phyloP scores from a whole-genome alignment of 2,888 invertebrate genomes.

The Erpobdella octoculata region DNA sequence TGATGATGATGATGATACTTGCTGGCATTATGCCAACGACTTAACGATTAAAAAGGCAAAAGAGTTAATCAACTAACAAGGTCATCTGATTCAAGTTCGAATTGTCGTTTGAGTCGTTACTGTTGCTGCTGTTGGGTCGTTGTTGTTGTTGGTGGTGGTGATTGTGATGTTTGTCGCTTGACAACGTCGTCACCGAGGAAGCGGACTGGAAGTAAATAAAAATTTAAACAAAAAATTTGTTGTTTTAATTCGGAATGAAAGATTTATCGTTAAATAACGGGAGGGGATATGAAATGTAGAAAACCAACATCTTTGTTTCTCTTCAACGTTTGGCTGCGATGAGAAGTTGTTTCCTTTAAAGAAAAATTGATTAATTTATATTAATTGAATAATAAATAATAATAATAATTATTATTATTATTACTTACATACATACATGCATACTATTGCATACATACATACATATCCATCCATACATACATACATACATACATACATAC shows the following conservation, averaged over 20 bases:
- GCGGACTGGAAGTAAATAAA: neutral
- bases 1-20: neutral
- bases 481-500: no score
- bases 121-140: neutral
- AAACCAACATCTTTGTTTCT: neutral
- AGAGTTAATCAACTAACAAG: constrained; percentile 14
- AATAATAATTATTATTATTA: no score
- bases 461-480: no score
- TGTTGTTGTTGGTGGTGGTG: neutral
- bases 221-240: neutral
- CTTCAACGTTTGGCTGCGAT: neutral
- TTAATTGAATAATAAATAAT: no score
- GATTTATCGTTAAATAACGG: neutral
- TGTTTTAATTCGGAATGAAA: neutral
- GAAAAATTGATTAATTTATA: no score
- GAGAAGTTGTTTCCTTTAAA: no score
- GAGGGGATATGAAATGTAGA: neutral
- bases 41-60: neutral
- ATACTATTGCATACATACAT: no score
- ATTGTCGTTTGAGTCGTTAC: constrained; percentile 7
- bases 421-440: no score
- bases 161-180: neutral
- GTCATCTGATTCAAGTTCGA: constrained; percentile 18
- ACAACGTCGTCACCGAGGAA: neutral
- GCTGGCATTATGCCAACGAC: neutral